Evolutionary conservation across 2,797 vertebrate genomes (phyloP).

Genomic region (Trachurus trachurus): DNA sequence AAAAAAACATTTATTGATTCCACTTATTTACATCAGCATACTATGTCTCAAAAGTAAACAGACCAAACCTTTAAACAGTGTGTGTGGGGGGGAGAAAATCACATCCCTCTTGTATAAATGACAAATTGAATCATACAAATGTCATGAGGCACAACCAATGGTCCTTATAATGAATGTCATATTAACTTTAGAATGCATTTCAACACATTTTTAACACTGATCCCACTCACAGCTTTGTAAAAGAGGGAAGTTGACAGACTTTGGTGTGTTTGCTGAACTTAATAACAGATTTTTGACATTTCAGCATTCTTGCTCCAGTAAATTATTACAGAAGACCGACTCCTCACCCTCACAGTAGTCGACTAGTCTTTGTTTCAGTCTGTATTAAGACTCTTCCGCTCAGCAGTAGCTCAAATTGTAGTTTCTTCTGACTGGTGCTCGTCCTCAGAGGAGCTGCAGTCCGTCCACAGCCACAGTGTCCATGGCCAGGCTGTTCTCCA

Average conservation of each 20-base stretch:
- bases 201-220: slow-evolving; percentile 7
- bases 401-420: not conserved
- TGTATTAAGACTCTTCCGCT: slow-evolving; percentile 17
- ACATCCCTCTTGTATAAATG: slow-evolving; percentile 53
- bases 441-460: slow-evolving; percentile 78
- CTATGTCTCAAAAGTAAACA: slow-evolving; percentile 7
- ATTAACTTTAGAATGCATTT: slow-evolving; percentile 30
- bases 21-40: slow-evolving; percentile 71
- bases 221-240: slow-evolving; percentile 15
- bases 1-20: slow-evolving; percentile 72
- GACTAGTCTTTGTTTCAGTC: slow-evolving; percentile 10
- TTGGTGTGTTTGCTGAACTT: slow-evolving; percentile 59
- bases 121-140: slow-evolving; percentile 62
- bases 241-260: slow-evolving; percentile 34
- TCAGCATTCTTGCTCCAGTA: slow-evolving; percentile 31
- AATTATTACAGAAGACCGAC: slow-evolving; percentile 7
- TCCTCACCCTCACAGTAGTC: slow-evolving; percentile 31
- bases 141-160: slow-evolving; percentile 69
- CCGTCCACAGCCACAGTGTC: slow-evolving; percentile 83
- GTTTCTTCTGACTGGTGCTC: not conserved
- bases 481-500: slow-evolving; percentile 86
- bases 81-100: slow-evolving; percentile 23
- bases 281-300: slow-evolving; percentile 1
- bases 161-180: slow-evolving; percentile 40
- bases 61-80: slow-evolving; percentile 47